Evolutionary conservation across 2,888 invertebrate species (phyloP).

Genomic region (Tethea ocularis): DNA sequence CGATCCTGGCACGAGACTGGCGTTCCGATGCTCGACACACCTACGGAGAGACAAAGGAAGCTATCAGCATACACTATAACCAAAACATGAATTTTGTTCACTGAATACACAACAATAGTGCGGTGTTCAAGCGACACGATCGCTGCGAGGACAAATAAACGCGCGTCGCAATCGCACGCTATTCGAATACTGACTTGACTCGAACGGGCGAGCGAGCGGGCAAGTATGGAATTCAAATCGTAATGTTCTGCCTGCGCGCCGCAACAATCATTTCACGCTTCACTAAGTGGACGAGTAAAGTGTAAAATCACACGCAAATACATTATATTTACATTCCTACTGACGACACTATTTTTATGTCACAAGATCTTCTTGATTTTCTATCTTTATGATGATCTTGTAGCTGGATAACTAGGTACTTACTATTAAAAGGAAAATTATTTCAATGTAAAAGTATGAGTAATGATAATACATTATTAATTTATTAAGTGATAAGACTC

Average conservation of each 20-base stretch:
- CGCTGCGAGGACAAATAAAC: slow-evolving; percentile 30
- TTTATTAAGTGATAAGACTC: slow-evolving; percentile 36
- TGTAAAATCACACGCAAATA: slow-evolving; percentile 72
- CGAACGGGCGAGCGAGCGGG: slow-evolving; percentile 27
- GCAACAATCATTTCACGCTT: slow-evolving; percentile 70
- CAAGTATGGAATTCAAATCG: slow-evolving; percentile 56
- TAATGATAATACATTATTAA: slow-evolving; percentile 36
- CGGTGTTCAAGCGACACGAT: slow-evolving; percentile 25
- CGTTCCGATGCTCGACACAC: slow-evolving; percentile 55
- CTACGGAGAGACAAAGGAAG: slow-evolving; percentile 70
- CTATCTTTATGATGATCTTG: slow-evolving; percentile 5
- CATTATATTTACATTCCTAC: slow-evolving; percentile 36
- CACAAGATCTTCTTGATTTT: not conserved
- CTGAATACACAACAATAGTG: slow-evolving; percentile 38
- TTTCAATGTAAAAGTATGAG: slow-evolving; percentile 12
- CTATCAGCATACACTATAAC: slow-evolving; percentile 65
- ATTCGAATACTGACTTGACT: slow-evolving; percentile 65
- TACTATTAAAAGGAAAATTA: slow-evolving; percentile 17
- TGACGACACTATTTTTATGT: slow-evolving; percentile 20
- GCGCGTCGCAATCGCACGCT: slow-evolving; percentile 55
- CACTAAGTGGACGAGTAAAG: slow-evolving; percentile 68
- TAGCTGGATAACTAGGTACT: slow-evolving; percentile 5
- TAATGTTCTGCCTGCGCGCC: slow-evolving; percentile 49
- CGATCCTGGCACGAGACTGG: slow-evolving; percentile 51
- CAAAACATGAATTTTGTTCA: slow-evolving; percentile 57